Percentiles rank a stretch among this genome's conserved stretches.
Evolutionary conservation across 2,797 vertebrate genomes (phyloP).

Genomic region (Esox lucius): DNA sequence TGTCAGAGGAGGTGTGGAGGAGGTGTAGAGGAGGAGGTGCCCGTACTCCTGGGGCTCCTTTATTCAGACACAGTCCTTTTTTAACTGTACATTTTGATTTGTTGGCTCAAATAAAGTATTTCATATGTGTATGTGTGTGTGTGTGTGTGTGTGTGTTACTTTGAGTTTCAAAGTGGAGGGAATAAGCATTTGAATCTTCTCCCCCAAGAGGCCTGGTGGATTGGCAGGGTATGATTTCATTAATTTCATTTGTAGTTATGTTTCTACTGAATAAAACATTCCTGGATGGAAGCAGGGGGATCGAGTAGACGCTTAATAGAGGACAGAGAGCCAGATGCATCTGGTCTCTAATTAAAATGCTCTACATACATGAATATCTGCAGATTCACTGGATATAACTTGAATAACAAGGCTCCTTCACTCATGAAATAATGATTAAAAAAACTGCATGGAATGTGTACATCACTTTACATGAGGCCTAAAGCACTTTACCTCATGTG

Average conservation of each 20-base stretch:
- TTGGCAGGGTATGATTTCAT: conserved; percentile 77
- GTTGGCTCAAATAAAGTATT: no score
- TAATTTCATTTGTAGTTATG: conserved; percentile 80
- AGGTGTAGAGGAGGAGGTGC: no score
- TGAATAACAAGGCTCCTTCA: neutral
- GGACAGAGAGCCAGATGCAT: neutral
- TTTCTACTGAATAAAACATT: conserved; percentile 81
- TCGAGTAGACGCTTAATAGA: conserved; percentile 59
- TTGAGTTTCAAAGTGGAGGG: conserved; percentile 46
- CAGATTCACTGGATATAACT: neutral
- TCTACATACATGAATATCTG: neutral
- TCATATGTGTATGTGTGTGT: neutral
- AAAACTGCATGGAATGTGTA: neutral
- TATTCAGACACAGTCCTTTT: no score
- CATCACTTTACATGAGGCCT: neutral
- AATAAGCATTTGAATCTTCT: conserved; percentile 72
- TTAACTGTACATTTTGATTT: no score
- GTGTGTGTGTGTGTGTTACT: neutral
- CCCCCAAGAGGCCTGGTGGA: conserved; percentile 67
- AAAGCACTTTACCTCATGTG: neutral
- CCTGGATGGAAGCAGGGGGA: conserved; percentile 77
- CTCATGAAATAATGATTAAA: neutral
- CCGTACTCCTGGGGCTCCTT: no score
- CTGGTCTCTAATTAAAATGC: neutral
- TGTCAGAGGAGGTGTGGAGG: no score